Conservation (phyloP, 2,113 vertebrate genomes). For the Scatophagus argus region DNA sequence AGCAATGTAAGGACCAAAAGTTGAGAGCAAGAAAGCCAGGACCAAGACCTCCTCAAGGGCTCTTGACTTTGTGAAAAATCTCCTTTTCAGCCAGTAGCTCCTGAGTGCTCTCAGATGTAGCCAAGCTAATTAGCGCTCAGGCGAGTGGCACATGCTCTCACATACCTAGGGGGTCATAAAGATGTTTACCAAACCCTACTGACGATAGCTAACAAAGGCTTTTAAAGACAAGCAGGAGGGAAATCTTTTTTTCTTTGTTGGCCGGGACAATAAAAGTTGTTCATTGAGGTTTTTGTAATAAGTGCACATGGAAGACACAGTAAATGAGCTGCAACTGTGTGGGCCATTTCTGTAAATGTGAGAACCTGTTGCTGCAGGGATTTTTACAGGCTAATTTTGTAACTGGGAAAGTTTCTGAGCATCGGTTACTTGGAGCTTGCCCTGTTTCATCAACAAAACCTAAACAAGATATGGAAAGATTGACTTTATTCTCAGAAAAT, state of each 20-base stretch:
- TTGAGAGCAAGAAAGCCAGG: slow-evolving; percentile 39
- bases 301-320: slow-evolving; percentile 63
- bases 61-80: slow-evolving; percentile 64
- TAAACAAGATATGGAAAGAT: slow-evolving; percentile 35
- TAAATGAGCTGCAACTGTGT: slow-evolving; percentile 71
- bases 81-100: slow-evolving; percentile 67
- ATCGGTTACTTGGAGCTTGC: slow-evolving; percentile 28
- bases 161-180: slow-evolving; percentile 76
- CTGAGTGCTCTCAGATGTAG: slow-evolving; percentile 81
- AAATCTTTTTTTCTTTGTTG: slow-evolving; percentile 57
- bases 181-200: slow-evolving; percentile 76
- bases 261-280: slow-evolving; percentile 59
- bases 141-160: slow-evolving; percentile 76
- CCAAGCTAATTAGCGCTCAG: slow-evolving; percentile 78
- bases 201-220: slow-evolving; percentile 72
- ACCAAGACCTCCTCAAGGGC: slow-evolving; percentile 51
- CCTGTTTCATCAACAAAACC: slow-evolving; percentile 42
- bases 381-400: slow-evolving; percentile 45
- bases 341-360: slow-evolving; percentile 63
- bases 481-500: slow-evolving; percentile 26
- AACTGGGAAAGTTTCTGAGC: slow-evolving; percentile 36
- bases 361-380: slow-evolving; percentile 57
- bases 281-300: slow-evolving; percentile 76
- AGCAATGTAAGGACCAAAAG: not conserved
- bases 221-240: slow-evolving; percentile 62